Evolutionary conservation across 2,797 vertebrate genomes (phyloP).

Genomic region (Acrossocheilus wenchowensis): DNA sequence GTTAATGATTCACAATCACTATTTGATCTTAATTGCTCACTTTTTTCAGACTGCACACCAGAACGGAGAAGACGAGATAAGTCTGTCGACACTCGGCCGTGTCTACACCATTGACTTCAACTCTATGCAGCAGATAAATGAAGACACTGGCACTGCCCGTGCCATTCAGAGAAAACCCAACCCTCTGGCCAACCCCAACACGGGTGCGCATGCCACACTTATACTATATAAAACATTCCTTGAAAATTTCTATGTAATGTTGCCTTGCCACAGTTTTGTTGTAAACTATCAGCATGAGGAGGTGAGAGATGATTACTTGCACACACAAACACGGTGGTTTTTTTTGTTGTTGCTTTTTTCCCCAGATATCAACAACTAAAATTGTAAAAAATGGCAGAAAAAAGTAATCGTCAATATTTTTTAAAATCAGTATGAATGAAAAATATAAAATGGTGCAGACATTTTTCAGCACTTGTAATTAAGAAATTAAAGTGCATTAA

Average conservation of each 20-base stretch:
- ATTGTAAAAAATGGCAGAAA: not conserved
- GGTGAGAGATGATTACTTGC: not conserved
- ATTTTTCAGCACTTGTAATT: not conserved
- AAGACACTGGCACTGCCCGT: conserved; percentile 99
- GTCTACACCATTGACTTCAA: conserved; percentile 99
- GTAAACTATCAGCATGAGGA: not conserved
- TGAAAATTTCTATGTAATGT: not conserved
- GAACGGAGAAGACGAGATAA: conserved; percentile 99
- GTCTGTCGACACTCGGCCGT: conserved; percentile 96
- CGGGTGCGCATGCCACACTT: conserved; percentile 75
- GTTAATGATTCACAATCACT: not conserved
- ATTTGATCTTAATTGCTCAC: conserved; percentile 51
- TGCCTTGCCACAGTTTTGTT: not conserved
- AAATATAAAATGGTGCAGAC: not conserved
- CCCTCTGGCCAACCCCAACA: conserved; percentile 95
- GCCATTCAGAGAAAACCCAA: conserved; percentile 99
- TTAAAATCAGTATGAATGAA: not conserved
- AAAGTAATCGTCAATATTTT: not conserved
- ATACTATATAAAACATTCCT: not conserved
- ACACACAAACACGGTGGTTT: no score
- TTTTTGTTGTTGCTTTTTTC: no score
- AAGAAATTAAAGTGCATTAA: not conserved
- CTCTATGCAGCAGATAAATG: conserved; percentile 99
- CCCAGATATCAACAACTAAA: no score
- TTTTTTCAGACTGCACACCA: conserved; percentile 94